phyloP scores from a whole-genome alignment of 2,888 invertebrate genomes.

The Clanis bilineata region DNA sequence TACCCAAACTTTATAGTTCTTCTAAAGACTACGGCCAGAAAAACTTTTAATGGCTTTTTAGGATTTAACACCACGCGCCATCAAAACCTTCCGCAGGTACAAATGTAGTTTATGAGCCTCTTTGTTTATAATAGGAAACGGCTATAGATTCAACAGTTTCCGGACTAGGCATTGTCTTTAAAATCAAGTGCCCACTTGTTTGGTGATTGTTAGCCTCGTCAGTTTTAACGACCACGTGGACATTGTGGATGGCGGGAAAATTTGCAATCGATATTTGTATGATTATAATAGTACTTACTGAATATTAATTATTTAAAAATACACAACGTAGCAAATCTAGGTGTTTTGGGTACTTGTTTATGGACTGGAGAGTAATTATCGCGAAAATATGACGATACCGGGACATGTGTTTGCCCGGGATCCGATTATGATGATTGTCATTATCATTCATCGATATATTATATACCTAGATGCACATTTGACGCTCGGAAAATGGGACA shows the following conservation, averaged over 20 bases:
- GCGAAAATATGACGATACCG: no score
- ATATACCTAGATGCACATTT: no score
- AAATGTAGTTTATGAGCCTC: slow-evolving; percentile 44
- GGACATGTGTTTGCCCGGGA: no score
- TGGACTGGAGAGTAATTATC: no score
- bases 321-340: no score
- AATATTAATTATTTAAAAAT: no score
- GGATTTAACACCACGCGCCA: slow-evolving; percentile 1
- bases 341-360: no score
- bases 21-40: background rate
- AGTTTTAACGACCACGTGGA: slow-evolving; percentile 1
- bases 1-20: background rate
- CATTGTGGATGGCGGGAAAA: background rate
- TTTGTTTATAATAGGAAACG: slow-evolving; percentile 52
- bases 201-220: background rate
- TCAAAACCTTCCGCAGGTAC: slow-evolving; percentile 30
- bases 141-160: slow-evolving; percentile 35
- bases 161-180: background rate
- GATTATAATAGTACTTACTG: no score
- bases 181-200: slow-evolving; percentile 4
- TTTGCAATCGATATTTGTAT: background rate
- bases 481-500: no score
- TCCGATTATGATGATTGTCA: no score
- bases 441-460: no score
- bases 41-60: background rate